These are phyloP conservation scores for Macroglossus sobrinus DNA, from an alignment of 2,113 vertebrate genomes.

Conservation along the genomic window DNA sequence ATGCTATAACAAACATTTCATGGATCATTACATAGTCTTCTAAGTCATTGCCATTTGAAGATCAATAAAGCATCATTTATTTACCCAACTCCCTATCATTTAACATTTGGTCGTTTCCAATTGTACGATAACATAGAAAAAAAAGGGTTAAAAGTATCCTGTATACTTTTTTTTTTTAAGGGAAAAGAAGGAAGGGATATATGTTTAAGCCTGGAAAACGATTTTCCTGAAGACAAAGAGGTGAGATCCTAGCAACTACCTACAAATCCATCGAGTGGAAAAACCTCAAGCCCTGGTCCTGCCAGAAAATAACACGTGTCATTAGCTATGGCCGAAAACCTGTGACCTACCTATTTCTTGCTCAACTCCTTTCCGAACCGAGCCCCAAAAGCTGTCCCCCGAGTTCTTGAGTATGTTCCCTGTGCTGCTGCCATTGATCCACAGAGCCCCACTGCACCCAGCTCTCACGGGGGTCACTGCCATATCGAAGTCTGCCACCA, in stretches of 20 bases:
- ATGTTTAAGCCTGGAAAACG: background rate
- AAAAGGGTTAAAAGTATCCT: background rate
- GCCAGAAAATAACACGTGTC: background rate
- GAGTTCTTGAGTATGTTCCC: background rate
- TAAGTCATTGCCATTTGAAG: background rate
- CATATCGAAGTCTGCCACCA: rapidly evolving
- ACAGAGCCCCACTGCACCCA: rapidly evolving
- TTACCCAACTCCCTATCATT: background rate
- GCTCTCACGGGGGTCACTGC: rapidly evolving
- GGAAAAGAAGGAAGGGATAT: background rate
- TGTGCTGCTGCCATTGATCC: rapidly evolving
- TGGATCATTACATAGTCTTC: background rate
- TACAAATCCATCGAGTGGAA: background rate
- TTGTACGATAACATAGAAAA: background rate
- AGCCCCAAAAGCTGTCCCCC: background rate
- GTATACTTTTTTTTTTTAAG: background rate
- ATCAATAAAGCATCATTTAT: background rate
- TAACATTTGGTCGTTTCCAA: background rate
- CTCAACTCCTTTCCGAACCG: background rate
- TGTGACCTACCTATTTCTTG: background rate
- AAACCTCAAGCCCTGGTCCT: background rate
- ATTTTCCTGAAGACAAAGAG: background rate
- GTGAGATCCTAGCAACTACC: background rate
- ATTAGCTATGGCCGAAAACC: background rate
- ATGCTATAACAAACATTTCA: background rate